A percentile compares a stretch with the other conserved stretches of the same genome.
These are phyloP conservation scores for Sarotherodon lohbergeri DNA, from an alignment of 2,113 vertebrate genomes.

Conservation along the genomic window DNA sequence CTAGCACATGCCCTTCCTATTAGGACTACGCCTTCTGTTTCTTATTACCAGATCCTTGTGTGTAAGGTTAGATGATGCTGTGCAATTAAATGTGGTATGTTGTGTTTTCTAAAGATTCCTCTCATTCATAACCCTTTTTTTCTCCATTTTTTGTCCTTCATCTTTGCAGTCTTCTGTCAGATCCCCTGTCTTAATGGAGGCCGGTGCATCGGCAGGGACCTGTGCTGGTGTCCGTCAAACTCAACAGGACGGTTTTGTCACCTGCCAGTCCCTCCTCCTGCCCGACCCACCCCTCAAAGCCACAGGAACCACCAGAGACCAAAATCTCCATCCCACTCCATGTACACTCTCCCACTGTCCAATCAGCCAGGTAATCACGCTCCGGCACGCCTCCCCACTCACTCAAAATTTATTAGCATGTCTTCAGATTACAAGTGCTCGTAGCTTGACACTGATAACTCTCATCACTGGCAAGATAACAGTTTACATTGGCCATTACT, in stretches of 20 bases:
- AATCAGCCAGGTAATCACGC: slow-evolving; percentile 69
- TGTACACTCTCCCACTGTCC: slow-evolving; percentile 75
- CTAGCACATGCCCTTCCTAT: slow-evolving; percentile 36
- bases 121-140: neutral
- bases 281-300: slow-evolving; percentile 21
- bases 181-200: slow-evolving; percentile 76
- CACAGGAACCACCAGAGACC: slow-evolving; percentile 23
- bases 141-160: neutral
- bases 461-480: neutral
- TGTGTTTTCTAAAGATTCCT: neutral
- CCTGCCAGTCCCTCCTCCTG: slow-evolving; percentile 57
- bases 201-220: slow-evolving; percentile 72
- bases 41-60: slow-evolving; percentile 19
- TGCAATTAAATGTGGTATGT: slow-evolving; percentile 22
- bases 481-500: neutral
- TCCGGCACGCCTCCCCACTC: neutral
- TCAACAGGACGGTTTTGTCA: slow-evolving; percentile 80
- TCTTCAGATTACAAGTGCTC: neutral
- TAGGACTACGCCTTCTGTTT: slow-evolving; percentile 23
- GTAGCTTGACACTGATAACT: neutral
- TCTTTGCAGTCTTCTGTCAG: slow-evolving; percentile 74
- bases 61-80: slow-evolving; percentile 26
- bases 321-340: slow-evolving; percentile 63
- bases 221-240: slow-evolving; percentile 78
- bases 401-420: neutral